These are phyloP conservation scores for Drosophila quadrilineata DNA, from an alignment of 1,140 invertebrate species.

Conservation along the genomic window DNA sequence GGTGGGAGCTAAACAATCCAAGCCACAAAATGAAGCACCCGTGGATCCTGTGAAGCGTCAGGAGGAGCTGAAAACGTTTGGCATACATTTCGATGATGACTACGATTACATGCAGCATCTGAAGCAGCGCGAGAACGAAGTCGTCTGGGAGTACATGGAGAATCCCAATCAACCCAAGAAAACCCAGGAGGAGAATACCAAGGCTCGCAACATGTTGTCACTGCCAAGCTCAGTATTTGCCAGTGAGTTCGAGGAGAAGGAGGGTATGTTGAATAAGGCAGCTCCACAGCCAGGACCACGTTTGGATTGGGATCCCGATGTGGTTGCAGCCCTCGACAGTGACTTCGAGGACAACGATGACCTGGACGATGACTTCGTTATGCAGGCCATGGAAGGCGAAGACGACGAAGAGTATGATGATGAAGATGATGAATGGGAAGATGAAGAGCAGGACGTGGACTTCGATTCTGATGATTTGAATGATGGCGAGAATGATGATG, in stretches of 20 bases:
- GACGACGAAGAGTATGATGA: constrained; percentile 82
- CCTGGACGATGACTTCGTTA: constrained; percentile 95
- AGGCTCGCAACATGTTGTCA: constrained; percentile 62
- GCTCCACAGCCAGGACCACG: constrained; percentile 88
- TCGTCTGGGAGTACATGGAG: constrained; percentile 79
- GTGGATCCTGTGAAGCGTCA: constrained; percentile 83
- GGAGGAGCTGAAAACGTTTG: constrained; percentile 93
- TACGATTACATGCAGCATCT: constrained; percentile 98
- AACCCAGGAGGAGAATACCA: constrained; percentile 28
- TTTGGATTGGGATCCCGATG: constrained; percentile 94
- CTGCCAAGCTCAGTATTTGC: constrained; percentile 94
- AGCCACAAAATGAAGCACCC: constrained; percentile 27
- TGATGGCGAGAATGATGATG: constrained; percentile 82
- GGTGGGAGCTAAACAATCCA: constrained; percentile 50
- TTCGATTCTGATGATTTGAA: constrained; percentile 80
- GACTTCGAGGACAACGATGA: constrained; percentile 93
- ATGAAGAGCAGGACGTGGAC: constrained; percentile 80
- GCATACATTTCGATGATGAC: constrained; percentile 97
- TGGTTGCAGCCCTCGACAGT: constrained; percentile 95
- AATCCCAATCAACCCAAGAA: constrained; percentile 74
- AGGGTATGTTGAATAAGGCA: constrained; percentile 94
- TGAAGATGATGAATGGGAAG: constrained; percentile 72
- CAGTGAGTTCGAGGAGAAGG: constrained; percentile 92
- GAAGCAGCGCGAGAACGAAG: constrained; percentile 83
- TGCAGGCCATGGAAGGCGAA: constrained; percentile 86